Evolutionary conservation across 2,888 invertebrate genomes (phyloP), one percentile per base, ranked within the genome.

Genomic region (Phorcus lineatus): DNA sequence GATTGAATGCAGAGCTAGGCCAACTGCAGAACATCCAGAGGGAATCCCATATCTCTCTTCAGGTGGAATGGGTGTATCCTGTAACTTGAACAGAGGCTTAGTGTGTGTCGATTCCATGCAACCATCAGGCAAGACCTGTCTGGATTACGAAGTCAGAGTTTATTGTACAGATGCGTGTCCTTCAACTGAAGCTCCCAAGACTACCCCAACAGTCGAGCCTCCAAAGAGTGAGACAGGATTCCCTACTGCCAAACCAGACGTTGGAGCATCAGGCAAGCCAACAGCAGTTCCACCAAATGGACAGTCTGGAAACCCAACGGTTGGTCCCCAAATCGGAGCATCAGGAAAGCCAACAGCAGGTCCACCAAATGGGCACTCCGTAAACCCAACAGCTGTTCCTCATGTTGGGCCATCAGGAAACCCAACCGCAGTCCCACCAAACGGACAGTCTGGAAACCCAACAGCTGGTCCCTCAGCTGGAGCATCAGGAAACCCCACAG

Each of bases 1-100:
- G 83, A 96, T 97, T 80, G 95, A 96, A 91, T 97, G 97, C 88
- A 95, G 97, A 55, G 96, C 96, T 0, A 95, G 95, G 0, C 94
- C 93, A 0, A 94, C 94, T 0, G 95, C 96, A 88, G 93, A 94
- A 79, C 93, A 94, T 0, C 94, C 95, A 0, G 96, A 96, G 86
- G 86, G 86, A n/a, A 79, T 81, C 11, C 87, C 88, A 2, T 87
- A 87, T 67, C 83, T 86, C 9, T 79, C 83, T n/a, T 95, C 95
- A 77, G 96, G 96, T 11, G 96, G 95, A 0, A 94, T 96, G 78
- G 95, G 96, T 89, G 96, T 96, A 0, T 95, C 95, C 86, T 97
- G 97, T 91, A 95, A 95, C 85, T 66, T 88, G 74, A 85, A 84
- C 74, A 83, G 85, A 54, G 91, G 91, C 19, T 83, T 91, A 36